phyloP scores from a whole-genome alignment of 2,888 invertebrate genomes.

The Tricholauxania praeusta region DNA sequence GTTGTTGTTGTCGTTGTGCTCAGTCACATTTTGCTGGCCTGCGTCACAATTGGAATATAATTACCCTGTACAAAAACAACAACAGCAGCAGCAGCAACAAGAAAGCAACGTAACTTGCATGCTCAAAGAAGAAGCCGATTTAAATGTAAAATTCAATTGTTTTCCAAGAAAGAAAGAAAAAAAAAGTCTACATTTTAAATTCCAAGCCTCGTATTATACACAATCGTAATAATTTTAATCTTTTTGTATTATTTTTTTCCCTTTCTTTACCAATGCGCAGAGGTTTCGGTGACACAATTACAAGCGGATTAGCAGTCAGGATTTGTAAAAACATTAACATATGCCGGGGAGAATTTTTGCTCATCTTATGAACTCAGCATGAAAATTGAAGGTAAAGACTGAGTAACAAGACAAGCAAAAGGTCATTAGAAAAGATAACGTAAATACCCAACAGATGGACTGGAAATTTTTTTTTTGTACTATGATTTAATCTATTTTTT shows the following conservation, averaged over 20 bases:
- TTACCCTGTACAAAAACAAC: neutral
- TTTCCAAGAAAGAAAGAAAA: neutral
- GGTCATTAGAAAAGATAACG: too few relatives aligned
- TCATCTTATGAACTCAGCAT: neutral
- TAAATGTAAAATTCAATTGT: neutral
- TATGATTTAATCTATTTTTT: too few relatives aligned
- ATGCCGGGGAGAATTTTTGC: neutral
- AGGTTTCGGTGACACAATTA: constrained; percentile 3
- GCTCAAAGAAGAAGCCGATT: neutral
- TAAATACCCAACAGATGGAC: too few relatives aligned
- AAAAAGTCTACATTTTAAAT: neutral
- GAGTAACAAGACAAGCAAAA: too few relatives aligned
- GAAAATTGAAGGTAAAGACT: too few relatives aligned
- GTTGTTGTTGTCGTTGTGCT: neutral
- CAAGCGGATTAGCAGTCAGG: constrained; percentile 11
- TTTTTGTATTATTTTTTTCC: neutral
- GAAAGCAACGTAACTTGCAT: neutral
- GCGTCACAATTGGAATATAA: neutral
- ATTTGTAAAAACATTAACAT: neutral
- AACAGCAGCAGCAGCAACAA: neutral
- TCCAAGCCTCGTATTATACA: neutral
- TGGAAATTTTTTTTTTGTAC: too few relatives aligned
- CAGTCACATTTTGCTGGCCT: neutral
- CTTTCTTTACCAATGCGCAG: neutral
- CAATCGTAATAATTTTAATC: neutral